Conservation (phyloP, 2,888 invertebrate species). For the Eumerus sabulonum region DNA sequence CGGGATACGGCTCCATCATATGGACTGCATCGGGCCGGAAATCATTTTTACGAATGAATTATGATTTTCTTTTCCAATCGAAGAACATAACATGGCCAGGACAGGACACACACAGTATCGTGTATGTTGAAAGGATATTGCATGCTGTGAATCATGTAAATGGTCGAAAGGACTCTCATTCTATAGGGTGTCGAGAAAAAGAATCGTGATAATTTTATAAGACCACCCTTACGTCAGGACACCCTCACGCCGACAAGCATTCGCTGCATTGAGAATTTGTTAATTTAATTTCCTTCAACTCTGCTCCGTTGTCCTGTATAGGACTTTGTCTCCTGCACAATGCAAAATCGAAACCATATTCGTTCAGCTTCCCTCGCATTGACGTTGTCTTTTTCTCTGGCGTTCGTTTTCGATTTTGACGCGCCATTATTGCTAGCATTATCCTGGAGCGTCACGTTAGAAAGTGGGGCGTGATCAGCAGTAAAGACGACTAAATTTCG, state of each 20-base stretch:
- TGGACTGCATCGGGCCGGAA: conserved; percentile 54
- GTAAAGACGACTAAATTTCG: conserved; percentile 66
- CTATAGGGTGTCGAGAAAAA: conserved; percentile 14
- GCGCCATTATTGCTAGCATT: conserved; percentile 42
- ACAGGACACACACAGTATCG: too few species aligned
- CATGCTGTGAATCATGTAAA: conserved; percentile 64
- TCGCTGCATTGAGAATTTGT: conserved; percentile 55
- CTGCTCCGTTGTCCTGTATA: conserved; percentile 40
- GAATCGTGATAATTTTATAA: conserved; percentile 58
- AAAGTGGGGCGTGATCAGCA: conserved; percentile 66
- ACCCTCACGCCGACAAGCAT: not conserved
- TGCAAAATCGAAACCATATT: conserved; percentile 32
- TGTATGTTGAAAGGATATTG: conserved; percentile 61
- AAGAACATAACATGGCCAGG: not conserved
- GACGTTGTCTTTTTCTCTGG: not conserved
- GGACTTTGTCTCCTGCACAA: conserved; percentile 47
- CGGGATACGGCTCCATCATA: not conserved
- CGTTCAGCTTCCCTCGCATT: not conserved
- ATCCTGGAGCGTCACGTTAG: conserved; percentile 49
- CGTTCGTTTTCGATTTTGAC: too few species aligned
- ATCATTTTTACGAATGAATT: conserved; percentile 66
- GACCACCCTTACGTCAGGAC: not conserved
- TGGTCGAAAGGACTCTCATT: conserved; percentile 41
- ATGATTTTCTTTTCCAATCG: conserved; percentile 51
- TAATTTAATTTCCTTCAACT: conserved; percentile 58